A percentile compares a stretch with the other conserved stretches of the same genome.
phyloP scores from a whole-genome alignment of 1,140 invertebrate species.

The Polypedilum vanderplanki region DNA sequence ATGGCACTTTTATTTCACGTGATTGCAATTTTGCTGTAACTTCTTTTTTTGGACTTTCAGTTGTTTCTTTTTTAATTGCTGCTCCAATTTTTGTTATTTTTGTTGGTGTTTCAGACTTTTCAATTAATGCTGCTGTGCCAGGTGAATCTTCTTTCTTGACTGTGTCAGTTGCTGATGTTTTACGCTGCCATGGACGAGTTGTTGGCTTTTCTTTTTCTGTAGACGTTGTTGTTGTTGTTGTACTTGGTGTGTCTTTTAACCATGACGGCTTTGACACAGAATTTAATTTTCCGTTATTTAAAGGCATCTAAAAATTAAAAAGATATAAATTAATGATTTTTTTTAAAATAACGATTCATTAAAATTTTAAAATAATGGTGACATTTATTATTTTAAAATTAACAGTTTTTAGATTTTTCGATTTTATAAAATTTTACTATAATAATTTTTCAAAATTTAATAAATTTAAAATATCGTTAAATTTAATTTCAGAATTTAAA shows the following conservation, averaged over 20 bases:
- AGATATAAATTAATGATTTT: neutral
- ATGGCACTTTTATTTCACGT: conserved; percentile 32
- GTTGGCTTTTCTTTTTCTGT: neutral
- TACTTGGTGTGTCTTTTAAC: neutral
- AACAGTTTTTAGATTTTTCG: too few species aligned
- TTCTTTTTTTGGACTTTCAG: neutral
- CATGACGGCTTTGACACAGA: neutral
- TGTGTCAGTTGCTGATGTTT: neutral
- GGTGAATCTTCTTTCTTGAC: neutral
- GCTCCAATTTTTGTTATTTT: neutral
- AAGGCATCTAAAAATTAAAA: conserved; percentile 10
- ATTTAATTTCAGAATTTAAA: too few species aligned
- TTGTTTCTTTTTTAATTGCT: neutral
- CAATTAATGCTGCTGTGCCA: neutral
- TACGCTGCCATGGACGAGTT: neutral
- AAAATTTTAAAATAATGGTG: neutral
- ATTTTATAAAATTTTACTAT: too few species aligned
- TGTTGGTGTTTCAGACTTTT: neutral
- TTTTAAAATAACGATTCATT: too few species aligned
- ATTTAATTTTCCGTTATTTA: conserved; percentile 1
- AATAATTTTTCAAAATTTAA: too few species aligned
- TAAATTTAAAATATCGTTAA: too few species aligned
- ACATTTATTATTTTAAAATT: neutral
- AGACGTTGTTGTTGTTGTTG: neutral
- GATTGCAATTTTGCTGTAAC: conserved; percentile 31